Evolutionary conservation across 2,113 vertebrate species (phyloP).

Genomic region (Panthera leo): DNA sequence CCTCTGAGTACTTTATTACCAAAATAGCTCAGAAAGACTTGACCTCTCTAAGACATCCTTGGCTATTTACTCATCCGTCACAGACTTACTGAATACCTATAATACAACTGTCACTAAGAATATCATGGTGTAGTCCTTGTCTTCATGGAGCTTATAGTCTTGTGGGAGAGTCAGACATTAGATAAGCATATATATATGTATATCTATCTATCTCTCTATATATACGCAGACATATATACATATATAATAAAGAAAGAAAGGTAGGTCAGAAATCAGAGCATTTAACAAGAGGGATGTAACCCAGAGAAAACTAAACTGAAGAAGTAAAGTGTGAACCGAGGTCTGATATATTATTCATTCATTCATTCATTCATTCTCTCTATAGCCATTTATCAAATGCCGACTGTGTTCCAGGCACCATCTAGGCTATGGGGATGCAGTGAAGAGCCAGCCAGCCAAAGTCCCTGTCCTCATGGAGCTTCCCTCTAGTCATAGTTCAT

Average conservation of each 20-base stretch:
- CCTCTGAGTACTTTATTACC: background rate
- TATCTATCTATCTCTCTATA: too few species aligned
- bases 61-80: background rate
- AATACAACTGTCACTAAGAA: too few species aligned
- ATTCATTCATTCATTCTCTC: background rate
- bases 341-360: background rate
- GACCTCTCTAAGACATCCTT: background rate
- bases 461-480: background rate
- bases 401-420: background rate
- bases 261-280: background rate
- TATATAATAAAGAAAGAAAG: background rate
- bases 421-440: background rate
- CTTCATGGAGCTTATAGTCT: background rate
- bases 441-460: background rate
- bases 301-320: background rate
- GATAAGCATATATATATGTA: background rate
- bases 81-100: background rate
- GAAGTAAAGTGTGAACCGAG: background rate
- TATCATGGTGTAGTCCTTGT: background rate
- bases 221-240: background rate
- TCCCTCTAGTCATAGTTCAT: background rate
- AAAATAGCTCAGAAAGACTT: constrained; percentile 22
- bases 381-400: background rate
- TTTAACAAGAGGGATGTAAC: background rate
- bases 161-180: background rate